Conservation (phyloP, 2,888 invertebrate genomes). For the Brenthis ino region DNA sequence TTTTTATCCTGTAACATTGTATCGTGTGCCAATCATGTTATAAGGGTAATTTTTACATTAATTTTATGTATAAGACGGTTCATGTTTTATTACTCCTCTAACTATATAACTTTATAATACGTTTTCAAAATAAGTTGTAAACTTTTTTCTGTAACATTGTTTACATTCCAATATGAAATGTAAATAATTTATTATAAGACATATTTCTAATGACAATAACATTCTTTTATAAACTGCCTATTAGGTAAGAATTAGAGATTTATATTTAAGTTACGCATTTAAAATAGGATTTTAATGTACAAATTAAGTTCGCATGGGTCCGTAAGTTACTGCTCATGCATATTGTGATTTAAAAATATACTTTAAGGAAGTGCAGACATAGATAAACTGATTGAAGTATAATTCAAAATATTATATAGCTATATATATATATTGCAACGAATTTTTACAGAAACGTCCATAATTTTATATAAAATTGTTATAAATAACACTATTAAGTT, state of each 20-base stretch:
- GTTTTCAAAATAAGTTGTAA: conserved; percentile 6
- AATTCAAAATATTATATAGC: conserved; percentile 19
- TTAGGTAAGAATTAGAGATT: conserved; percentile 41
- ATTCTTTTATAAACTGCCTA: conserved; percentile 46
- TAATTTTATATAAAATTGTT: conserved; percentile 51
- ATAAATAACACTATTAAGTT: conserved; percentile 37
- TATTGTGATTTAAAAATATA: conserved; percentile 62
- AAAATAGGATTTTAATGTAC: conserved; percentile 72
- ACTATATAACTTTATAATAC: background rate
- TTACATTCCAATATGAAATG: conserved; percentile 50
- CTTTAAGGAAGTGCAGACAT: conserved; percentile 24
- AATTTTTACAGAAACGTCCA: conserved; percentile 54
- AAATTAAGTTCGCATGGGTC: conserved; percentile 72
- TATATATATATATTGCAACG: conserved; percentile 34
- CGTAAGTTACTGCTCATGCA: conserved; percentile 59
- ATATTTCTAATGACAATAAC: conserved; percentile 48
- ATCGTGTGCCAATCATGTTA: conserved; percentile 36
- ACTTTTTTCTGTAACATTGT: conserved; percentile 4
- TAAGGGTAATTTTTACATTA: conserved; percentile 22
- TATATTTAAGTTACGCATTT: conserved; percentile 70
- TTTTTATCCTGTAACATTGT: conserved; percentile 24
- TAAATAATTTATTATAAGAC: conserved; percentile 38
- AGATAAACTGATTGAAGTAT: conserved; percentile 19
- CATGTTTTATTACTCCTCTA: conserved; percentile 12
- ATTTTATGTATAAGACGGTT: conserved; percentile 17